A percentile compares a stretch with the other conserved stretches of the same genome.
Evolutionary conservation across 2,888 invertebrate genomes (phyloP).

Genomic region (Tigriopus californicus): DNA sequence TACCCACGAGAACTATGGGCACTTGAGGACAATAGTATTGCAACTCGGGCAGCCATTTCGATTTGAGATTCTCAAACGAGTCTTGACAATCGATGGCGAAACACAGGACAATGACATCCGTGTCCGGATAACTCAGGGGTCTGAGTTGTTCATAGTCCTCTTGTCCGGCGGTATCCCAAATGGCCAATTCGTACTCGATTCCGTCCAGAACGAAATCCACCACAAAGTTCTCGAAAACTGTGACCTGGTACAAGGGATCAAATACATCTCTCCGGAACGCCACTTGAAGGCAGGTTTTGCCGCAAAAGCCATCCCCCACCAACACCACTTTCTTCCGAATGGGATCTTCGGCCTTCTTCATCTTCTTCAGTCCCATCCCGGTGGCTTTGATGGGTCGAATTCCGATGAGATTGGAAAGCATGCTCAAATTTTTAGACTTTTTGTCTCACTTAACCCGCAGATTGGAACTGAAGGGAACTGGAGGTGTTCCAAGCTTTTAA

Average conservation of each 20-base stretch:
- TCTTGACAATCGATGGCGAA: conserved; percentile 98
- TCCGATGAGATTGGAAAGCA: too few species aligned
- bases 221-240: conserved; percentile 99
- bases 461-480: too few species aligned
- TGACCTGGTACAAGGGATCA: conserved; percentile 98
- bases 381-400: too few species aligned
- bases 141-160: conserved; percentile 92
- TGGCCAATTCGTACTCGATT: conserved; percentile 72
- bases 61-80: conserved; percentile 96
- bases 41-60: conserved; percentile 99
- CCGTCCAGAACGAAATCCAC: conserved; percentile 97
- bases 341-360: conserved; percentile 20
- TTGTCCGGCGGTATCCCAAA: conserved; percentile 96
- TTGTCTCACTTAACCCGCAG: too few species aligned
- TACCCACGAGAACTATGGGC: conserved; percentile 94
- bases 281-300: conserved; percentile 42
- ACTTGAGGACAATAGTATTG: conserved; percentile 98
- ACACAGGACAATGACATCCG: conserved; percentile 98
- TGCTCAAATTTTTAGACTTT: too few species aligned
- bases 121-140: conserved; percentile 90
- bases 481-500: too few species aligned
- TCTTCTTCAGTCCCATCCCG: too few species aligned
- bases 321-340: conserved; percentile 42
- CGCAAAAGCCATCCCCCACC: conserved; percentile 43
- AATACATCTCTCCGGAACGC: conserved; percentile 42